These are phyloP conservation scores for Rhimphoctona megacephalus DNA, from an alignment of 2,888 invertebrate species.

Conservation along the genomic window DNA sequence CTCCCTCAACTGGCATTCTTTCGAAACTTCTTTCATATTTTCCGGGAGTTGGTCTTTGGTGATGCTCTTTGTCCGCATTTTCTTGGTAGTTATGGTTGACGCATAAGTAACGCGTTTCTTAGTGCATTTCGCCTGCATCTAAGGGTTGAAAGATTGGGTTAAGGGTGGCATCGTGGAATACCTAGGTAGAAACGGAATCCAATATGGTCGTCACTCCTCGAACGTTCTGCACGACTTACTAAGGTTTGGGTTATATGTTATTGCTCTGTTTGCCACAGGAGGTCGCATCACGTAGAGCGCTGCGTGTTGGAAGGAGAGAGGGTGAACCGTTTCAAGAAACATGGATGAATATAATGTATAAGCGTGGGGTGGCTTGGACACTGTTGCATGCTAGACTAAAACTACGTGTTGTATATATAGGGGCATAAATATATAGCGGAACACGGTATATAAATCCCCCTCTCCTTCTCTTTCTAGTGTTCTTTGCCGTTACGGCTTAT, in stretches of 20 bases:
- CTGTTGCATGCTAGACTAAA: slow-evolving; percentile 62
- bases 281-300: slow-evolving; percentile 56
- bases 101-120: not conserved
- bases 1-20: not conserved
- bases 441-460: slow-evolving; percentile 6
- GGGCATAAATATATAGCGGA: slow-evolving; percentile 66
- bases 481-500: slow-evolving; percentile 80
- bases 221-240: slow-evolving; percentile 60
- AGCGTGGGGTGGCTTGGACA: slow-evolving; percentile 56
- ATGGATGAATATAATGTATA: slow-evolving; percentile 73
- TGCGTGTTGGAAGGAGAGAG: slow-evolving; percentile 12
- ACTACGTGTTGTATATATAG: too few relatives aligned
- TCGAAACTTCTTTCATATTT: slow-evolving; percentile 16
- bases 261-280: slow-evolving; percentile 29
- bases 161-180: not conserved
- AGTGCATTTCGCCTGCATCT: not conserved
- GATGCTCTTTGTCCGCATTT: slow-evolving; percentile 12
- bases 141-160: not conserved
- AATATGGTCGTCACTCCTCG: slow-evolving; percentile 54
- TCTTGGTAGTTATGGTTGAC: slow-evolving; percentile 18
- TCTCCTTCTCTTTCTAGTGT: slow-evolving; percentile 46
- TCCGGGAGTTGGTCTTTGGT: not conserved
- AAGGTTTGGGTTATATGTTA: slow-evolving; percentile 48
- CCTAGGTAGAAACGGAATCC: slow-evolving; percentile 29
- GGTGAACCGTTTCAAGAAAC: slow-evolving; percentile 74